Base-by-base conservation (phyloP, 2,888 invertebrate species). In the Oscheius sp. region DNA sequence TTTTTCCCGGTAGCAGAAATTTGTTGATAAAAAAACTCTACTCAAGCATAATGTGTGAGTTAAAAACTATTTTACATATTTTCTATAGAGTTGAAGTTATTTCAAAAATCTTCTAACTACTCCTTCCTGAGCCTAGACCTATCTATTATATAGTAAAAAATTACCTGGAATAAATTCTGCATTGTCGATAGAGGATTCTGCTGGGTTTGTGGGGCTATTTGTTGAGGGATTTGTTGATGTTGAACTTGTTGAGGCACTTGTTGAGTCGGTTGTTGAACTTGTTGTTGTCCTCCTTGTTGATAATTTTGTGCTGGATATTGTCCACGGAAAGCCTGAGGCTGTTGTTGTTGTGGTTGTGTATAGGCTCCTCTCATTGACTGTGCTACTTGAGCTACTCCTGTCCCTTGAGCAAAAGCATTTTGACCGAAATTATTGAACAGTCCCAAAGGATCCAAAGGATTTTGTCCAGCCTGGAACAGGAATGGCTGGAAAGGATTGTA, bases 401-500 rank as follows among this genome's bases (percentile, higher is more conserved):
- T 54, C 2, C 41, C 54, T 12, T 57, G 65, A n/a, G 51, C 20
- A 26, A 57, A 57, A 22, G 4, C 26, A 33, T 62, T 59, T 22
- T 45, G 63, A 9, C 59, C 61, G 22, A 28, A 28, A n/a, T 59
- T 41, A 33, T 49, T 67, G 50, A 67, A 67, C 6, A 67, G 44
- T 14, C 49, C 57, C 14, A 63, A 41, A 9, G 63, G 62, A 26
- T 68, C 68, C 17, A 68, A 36, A n/a, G 63, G 44, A 32, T 47
- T 62, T 28, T 32, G 33, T 20, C 61, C 47, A 24, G 17, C 45
- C 45, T 45, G 17, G 14, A 36, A 33, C 12, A 14, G 17, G 73
- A 84, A 84, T n/a, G 82, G 80, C 59, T 81, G 81, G 78, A 84
- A 84, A 4, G 82, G 83, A 45, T 84, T 84, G 66, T 74, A 73